These are phyloP conservation scores for Ischnus inquisitorius DNA, from an alignment of 2,888 invertebrate genomes.

Conservation along the genomic window DNA sequence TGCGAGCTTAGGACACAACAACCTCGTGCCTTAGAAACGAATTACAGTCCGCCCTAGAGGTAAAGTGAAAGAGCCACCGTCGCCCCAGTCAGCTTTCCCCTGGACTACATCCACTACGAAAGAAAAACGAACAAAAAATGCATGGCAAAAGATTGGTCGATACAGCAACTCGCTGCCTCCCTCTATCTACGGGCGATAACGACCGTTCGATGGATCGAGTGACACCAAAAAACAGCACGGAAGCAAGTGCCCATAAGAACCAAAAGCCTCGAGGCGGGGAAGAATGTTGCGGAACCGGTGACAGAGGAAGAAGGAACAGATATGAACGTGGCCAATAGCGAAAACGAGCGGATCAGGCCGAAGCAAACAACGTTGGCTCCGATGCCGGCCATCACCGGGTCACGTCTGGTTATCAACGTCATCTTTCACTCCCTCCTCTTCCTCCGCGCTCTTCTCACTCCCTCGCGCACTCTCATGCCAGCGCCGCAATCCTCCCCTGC, in stretches of 20 bases:
- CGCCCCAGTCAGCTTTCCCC: not conserved
- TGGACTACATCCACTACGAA: not conserved
- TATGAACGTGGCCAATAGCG: conserved; percentile 18
- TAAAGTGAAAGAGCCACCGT: conserved; percentile 33
- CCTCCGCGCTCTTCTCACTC: conserved; percentile 1
- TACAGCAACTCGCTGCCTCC: conserved; percentile 11
- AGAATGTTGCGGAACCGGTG: not conserved
- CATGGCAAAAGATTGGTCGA: conserved; percentile 10
- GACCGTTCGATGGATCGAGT: conserved; percentile 56
- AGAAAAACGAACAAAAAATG: not conserved
- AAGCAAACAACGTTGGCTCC: conserved; percentile 73
- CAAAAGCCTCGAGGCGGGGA: conserved; percentile 6
- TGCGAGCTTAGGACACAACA: not conserved
- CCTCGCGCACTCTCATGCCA: conserved; percentile 35
- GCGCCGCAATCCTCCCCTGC: conserved; percentile 63
- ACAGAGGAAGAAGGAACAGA: conserved; percentile 1
- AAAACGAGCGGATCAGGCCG: conserved; percentile 41
- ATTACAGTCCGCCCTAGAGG: conserved; percentile 27
- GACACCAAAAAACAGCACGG: not conserved
- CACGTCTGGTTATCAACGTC: conserved; percentile 74
- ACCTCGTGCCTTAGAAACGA: conserved; percentile 51
- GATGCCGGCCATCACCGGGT: conserved; percentile 57
- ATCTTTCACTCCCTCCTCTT: conserved; percentile 63
- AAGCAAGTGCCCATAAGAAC: conserved; percentile 39
- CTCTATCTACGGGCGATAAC: conserved; percentile 61